Evolutionary conservation across 2,113 vertebrate genomes (phyloP).

Genomic region (Lathamus discolor): DNA sequence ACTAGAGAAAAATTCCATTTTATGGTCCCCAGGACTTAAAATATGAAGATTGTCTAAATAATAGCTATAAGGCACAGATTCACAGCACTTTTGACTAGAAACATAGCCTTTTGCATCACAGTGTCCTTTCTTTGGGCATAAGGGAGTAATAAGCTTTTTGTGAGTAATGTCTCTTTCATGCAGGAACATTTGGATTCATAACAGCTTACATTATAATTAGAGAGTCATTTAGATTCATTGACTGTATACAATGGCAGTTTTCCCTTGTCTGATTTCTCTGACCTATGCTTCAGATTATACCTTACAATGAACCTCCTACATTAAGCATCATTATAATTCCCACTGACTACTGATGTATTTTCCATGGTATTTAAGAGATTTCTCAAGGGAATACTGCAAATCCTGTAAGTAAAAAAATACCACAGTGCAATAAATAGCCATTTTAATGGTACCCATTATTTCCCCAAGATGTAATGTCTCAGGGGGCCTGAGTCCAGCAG

Average conservation of each 20-base stretch:
- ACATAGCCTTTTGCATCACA: neutral
- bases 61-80: neutral
- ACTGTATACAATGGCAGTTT: neutral
- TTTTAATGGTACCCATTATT: conserved; percentile 31
- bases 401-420: conserved; percentile 14
- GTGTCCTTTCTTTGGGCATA: neutral
- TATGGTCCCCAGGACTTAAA: neutral
- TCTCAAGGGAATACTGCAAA: conserved; percentile 2
- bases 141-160: conserved; percentile 11
- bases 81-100: neutral
- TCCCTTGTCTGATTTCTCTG: neutral
- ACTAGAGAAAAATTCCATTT: neutral
- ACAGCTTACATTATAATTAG: conserved; percentile 28
- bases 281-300: neutral
- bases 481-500: neutral
- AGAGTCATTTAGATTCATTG: conserved; percentile 3
- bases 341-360: neutral
- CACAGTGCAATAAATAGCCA: neutral
- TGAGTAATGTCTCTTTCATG: conserved; percentile 6
- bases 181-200: neutral
- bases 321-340: conserved; percentile 4
- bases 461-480: neutral
- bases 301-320: neutral
- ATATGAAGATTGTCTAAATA: neutral
- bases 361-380: neutral